Evolutionary conservation across 2,113 vertebrate genomes (phyloP), one percentile per base, ranked within the genome.

Genomic region (Neopipo cinnamomea): DNA sequence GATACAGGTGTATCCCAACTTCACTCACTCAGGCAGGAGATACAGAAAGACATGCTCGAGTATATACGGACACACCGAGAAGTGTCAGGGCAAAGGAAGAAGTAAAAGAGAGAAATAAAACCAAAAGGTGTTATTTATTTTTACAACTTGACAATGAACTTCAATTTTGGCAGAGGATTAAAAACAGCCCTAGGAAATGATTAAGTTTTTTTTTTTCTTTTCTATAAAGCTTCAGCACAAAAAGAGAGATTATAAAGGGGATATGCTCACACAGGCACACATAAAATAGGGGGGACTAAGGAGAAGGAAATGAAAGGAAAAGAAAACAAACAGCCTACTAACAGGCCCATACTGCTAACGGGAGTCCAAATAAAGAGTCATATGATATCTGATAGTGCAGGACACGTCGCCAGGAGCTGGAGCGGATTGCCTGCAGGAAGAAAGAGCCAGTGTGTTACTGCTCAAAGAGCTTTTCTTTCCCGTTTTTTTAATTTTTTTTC

Each of bases 321-420:
- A 97, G 97, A 98, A 98, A 98, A 98, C 97, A 98, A 98, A 98
- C 98, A 98, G 97, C 97, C 97, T 98, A 96, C 97, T 97, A 97
- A 98, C 97, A 98, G 98, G 97, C 98, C 97, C 98, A 98, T 98
- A 98, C 98, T 98, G 97, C 97, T 96, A 98, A 98, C 97, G 95
- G 97, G 97, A 98, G 98, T 97, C 98, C 98, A 98, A 98, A 98
- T 98, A 98, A 97, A 98, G 98, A 98, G 98, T 98, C 98, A 98
- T 98, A 98, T 98, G 98, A 98, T 98, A 98, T 98, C 97, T 98
- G 98, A 98, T 98, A 98, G 98, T 97, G 96, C 98, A 98, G 98
- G 98, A 98, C 98, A 97, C 95, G 94, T 98, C 97, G 98, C 98
- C 98, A 98, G 98, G 97, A 98, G 97, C 97, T 98, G 96, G 98